phyloP scores from a whole-genome alignment of 2,888 invertebrate species.

The Pollenia angustigena region DNA sequence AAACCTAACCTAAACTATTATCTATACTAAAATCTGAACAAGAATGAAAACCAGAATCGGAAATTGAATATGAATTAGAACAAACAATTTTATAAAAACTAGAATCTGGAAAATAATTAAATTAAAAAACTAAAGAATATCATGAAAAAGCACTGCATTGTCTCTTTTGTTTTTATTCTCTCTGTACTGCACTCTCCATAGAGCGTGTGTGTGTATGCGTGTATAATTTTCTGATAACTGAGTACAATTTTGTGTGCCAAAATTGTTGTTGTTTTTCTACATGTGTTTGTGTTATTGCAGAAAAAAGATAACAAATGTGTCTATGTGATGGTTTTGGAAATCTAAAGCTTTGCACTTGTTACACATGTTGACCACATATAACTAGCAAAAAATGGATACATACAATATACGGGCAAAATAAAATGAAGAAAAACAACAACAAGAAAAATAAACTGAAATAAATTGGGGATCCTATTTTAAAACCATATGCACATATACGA shows the following conservation, averaged over 20 bases:
- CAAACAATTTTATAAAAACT: no score
- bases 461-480: slow-evolving; percentile 54
- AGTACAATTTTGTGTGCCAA: slow-evolving; percentile 12
- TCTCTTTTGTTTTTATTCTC: background rate
- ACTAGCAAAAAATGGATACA: slow-evolving; percentile 16
- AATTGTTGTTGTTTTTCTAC: slow-evolving; percentile 3
- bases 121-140: no score
- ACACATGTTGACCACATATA: slow-evolving; percentile 63
- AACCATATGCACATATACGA: slow-evolving; percentile 5
- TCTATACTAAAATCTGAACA: no score
- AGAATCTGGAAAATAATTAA: no score
- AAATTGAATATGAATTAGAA: no score
- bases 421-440: background rate
- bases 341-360: slow-evolving; percentile 62
- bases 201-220: background rate
- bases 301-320: slow-evolving; percentile 43
- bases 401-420: slow-evolving; percentile 12
- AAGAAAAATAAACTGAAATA: slow-evolving; percentile 45
- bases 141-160: background rate
- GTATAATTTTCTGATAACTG: slow-evolving; percentile 20
- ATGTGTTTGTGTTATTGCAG: background rate
- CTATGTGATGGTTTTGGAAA: slow-evolving; percentile 50
- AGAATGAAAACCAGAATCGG: no score
- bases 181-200: background rate
- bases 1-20: no score